Conservation (phyloP, 2,888 invertebrate species). For the Limnephilus marmoratus region DNA sequence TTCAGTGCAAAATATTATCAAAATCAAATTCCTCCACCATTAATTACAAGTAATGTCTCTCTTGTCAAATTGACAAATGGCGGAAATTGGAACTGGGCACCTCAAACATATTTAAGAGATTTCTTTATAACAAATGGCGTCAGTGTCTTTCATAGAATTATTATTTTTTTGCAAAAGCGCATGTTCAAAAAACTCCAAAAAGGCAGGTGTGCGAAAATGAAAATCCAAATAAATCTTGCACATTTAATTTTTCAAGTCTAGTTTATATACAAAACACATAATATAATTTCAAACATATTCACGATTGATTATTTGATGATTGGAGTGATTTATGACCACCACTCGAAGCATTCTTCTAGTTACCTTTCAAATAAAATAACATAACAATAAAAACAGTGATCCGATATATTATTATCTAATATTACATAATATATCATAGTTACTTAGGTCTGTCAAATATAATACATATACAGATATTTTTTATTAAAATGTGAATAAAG, state of each 20-base stretch:
- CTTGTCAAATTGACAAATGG: background rate
- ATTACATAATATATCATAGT: constrained; percentile 38
- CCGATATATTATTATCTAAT: constrained; percentile 39
- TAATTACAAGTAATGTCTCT: background rate
- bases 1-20: background rate
- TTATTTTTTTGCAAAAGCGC: background rate
- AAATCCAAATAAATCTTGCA: constrained; percentile 63
- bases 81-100: background rate
- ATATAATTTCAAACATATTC: constrained; percentile 50
- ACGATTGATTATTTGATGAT: constrained; percentile 45
- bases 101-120: no score
- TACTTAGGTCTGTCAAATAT: constrained; percentile 52
- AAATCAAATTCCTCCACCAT: background rate
- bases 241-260: constrained; percentile 66
- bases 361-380: constrained; percentile 62
- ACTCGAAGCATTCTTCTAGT: constrained; percentile 40
- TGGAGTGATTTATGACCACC: constrained; percentile 29
- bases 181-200: background rate
- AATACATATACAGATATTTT: constrained; percentile 48
- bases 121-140: no score
- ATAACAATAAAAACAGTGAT: constrained; percentile 65
- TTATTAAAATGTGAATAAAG: constrained; percentile 51
- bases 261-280: constrained; percentile 65
- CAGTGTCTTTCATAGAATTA: background rate
- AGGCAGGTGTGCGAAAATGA: constrained; percentile 17